Conservation (phyloP, 2,888 invertebrate genomes). For the Athripsodes cinereus region DNA sequence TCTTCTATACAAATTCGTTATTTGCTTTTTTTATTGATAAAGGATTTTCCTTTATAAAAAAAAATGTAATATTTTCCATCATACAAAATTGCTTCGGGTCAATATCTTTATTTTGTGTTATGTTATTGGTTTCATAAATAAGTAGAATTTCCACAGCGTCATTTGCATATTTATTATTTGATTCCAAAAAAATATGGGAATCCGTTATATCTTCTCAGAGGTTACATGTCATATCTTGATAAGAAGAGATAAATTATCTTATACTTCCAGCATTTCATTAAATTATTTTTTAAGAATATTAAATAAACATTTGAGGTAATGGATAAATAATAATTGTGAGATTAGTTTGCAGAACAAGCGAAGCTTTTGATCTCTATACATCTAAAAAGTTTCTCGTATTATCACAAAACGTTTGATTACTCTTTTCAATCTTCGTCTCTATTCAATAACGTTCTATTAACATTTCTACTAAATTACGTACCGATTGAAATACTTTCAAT, state of each 20-base stretch:
- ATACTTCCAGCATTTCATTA: too few species aligned
- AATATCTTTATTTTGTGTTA: neutral
- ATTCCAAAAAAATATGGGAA: neutral
- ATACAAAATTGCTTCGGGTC: neutral
- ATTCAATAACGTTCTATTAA: neutral
- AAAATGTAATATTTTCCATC: neutral
- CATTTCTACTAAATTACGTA: neutral
- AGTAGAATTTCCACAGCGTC: neutral
- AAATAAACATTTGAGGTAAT: too few species aligned
- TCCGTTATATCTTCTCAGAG: neutral
- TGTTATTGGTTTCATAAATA: neutral
- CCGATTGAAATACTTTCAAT: conserved; percentile 2
- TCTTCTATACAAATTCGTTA: neutral
- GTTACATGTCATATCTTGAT: too few species aligned
- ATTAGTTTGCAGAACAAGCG: too few species aligned
- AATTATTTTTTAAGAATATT: too few species aligned
- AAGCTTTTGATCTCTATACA: too few species aligned
- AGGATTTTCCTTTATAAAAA: neutral
- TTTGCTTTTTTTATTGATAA: neutral
- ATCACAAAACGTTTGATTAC: neutral
- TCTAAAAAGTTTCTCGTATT: neutral
- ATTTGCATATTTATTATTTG: neutral
- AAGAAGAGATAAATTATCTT: too few species aligned
- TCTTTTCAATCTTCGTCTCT: neutral
- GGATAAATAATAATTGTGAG: too few species aligned